Evolutionary conservation across 2,113 vertebrate genomes (phyloP), one percentile per base, ranked within the genome.

Genomic region (Actenoides hombroni): DNA sequence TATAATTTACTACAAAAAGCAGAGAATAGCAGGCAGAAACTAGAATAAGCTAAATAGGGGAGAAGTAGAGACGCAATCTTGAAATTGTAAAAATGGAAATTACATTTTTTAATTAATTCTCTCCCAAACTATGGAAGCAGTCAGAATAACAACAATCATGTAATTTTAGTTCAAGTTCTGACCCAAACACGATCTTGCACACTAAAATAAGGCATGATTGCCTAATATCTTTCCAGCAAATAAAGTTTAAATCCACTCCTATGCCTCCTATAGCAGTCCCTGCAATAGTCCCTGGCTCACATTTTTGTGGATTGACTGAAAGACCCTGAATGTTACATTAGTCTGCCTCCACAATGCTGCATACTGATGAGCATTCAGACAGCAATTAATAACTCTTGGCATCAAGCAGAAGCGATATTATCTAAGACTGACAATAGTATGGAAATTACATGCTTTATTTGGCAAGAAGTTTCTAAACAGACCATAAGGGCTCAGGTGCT

Each of bases 401-500:
- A 89, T 83, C 60, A 76, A 42, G 57, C 25, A 75, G 44, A 86
- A 88, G 39, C 82, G 48, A 60, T 81, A 48, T n/a, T 71, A 90
- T 90, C 77, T 88, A 59, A 69, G 35, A 11, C 68, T 78, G 68
- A 70, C 9, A 33, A 51, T 75, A 35, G n/a, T 75, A 75, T 60
- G 83, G 53, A 73, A 96, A 91, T 92, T 29, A 84, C 90, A 90
- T 12, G 8, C 68, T 95, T 16, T 46, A 46, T 83, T 81, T 92
- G 77, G 77, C 57, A 93, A 88, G 81, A 78, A 79, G n/a, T 60
- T 88, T 84, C 80, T 90, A 53, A 93, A 70, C 65, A 81, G 35
- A 60, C 60, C n/a, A 6, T 40, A 78, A 93, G 29, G 49, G 19
- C 37, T 83, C 48, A 80, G 60, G 76, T 81, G 46, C 20, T 88